A percentile compares a stretch with the other conserved stretches of the same genome.
These are phyloP conservation scores for Tanaodytes sp. DNA, from an alignment of 2,888 invertebrate species.

Conservation along the genomic window DNA sequence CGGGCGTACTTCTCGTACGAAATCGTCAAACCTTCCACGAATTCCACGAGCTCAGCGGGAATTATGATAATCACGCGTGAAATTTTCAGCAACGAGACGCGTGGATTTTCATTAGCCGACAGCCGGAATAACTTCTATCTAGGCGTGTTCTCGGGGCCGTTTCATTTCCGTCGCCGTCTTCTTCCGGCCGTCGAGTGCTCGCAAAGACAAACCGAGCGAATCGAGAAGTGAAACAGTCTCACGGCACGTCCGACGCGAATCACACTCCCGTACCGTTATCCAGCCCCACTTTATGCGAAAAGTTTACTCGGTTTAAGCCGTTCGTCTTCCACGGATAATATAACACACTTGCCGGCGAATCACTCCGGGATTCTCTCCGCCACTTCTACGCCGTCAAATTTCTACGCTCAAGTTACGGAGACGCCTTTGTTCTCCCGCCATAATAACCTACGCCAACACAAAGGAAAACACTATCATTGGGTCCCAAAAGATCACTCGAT, in stretches of 20 bases:
- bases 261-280: conserved; percentile 29
- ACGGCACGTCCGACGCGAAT: conserved; percentile 9
- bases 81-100: conserved; percentile 34
- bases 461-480: conserved; percentile 37
- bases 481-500: conserved; percentile 31
- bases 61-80: conserved; percentile 39
- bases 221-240: conserved; percentile 40
- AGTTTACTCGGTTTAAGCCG: conserved; percentile 46
- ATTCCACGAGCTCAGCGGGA: too few relatives aligned
- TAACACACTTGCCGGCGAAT: conserved; percentile 35
- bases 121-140: conserved; percentile 61
- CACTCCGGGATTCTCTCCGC: conserved; percentile 17
- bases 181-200: conserved; percentile 19
- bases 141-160: conserved; percentile 29
- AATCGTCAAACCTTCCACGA: too few relatives aligned
- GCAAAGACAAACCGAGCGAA: conserved; percentile 45
- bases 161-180: conserved; percentile 47
- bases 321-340: conserved; percentile 42
- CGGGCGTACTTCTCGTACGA: too few relatives aligned
- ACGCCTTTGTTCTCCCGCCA: conserved; percentile 43
- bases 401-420: conserved; percentile 20
- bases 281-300: conserved; percentile 42
- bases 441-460: conserved; percentile 37
- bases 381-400: conserved; percentile 10
- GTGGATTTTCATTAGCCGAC: conserved; percentile 62